Conservation (phyloP, 2,888 invertebrate species). For the Clivina fossor region DNA sequence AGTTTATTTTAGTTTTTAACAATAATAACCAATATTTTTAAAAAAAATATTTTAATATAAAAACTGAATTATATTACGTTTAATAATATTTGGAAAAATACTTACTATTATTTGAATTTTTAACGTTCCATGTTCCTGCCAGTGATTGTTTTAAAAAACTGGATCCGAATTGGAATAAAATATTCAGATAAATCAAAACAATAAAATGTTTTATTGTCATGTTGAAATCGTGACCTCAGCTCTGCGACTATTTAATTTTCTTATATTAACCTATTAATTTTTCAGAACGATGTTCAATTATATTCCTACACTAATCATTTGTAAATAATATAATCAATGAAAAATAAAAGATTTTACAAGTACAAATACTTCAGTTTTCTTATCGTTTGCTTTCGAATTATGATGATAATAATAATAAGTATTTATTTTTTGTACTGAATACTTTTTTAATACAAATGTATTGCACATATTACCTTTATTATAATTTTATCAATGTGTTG, state of each 20-base stretch:
- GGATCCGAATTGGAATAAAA: neutral
- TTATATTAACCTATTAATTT: too few relatives aligned
- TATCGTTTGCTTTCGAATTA: too few relatives aligned
- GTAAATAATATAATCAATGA: neutral
- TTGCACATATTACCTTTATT: too few relatives aligned
- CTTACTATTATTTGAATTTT: conserved; percentile 10
- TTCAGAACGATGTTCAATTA: neutral
- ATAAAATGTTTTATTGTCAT: conserved; percentile 9
- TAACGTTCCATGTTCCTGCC: conserved; percentile 8
- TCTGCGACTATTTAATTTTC: neutral
- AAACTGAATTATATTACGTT: neutral
- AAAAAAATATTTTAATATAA: too few relatives aligned
- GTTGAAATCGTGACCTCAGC: neutral
- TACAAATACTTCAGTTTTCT: too few relatives aligned
- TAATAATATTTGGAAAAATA: neutral
- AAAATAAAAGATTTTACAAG: neutral
- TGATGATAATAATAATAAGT: too few relatives aligned
- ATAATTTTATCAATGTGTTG: too few relatives aligned
- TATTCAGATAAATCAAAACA: neutral
- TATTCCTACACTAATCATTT: neutral
- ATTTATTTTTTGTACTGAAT: too few relatives aligned
- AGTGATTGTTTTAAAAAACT: conserved; percentile 7
- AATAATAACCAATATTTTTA: too few relatives aligned
- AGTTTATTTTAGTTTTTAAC: too few relatives aligned
- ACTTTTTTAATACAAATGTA: too few relatives aligned